Conservation (phyloP, 1,140 invertebrate genomes). For the Drosophila carrolli region DNA sequence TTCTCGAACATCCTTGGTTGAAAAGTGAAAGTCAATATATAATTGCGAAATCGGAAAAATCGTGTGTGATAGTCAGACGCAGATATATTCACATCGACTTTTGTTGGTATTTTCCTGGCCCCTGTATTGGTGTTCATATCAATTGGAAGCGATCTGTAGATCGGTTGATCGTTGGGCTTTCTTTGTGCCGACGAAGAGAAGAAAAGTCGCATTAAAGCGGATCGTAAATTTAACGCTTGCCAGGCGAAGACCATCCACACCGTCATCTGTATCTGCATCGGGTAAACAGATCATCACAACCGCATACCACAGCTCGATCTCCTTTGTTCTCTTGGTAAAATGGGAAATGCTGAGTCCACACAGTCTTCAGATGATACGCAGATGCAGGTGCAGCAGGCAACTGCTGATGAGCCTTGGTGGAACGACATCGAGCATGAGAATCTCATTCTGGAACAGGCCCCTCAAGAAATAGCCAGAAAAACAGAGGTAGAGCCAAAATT, state of each 20-base stretch:
- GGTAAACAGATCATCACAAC: constrained; percentile 51
- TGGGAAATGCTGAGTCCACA: constrained; percentile 69
- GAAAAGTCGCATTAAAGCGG: constrained; percentile 68
- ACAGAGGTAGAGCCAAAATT: not conserved
- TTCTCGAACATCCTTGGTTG: not conserved
- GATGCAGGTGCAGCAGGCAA: constrained; percentile 16
- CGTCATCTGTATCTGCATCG: constrained; percentile 26
- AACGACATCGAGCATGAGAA: constrained; percentile 77
- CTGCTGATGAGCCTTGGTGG: constrained; percentile 78
- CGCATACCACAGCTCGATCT: constrained; percentile 62
- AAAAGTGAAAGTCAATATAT: constrained; percentile 73
- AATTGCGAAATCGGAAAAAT: constrained; percentile 73
- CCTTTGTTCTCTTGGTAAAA: constrained; percentile 48
- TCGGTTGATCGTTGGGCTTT: constrained; percentile 20
- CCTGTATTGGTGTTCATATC: constrained; percentile 31
- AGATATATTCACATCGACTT: constrained; percentile 18
- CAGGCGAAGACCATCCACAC: constrained; percentile 48
- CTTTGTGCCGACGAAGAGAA: constrained; percentile 34
- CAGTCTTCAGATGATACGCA: constrained; percentile 49
- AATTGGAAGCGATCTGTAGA: constrained; percentile 26
- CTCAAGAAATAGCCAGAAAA: constrained; percentile 2
- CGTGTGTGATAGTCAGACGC: constrained; percentile 50
- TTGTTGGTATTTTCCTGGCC: constrained; percentile 15
- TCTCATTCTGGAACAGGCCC: constrained; percentile 64
- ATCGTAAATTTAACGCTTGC: constrained; percentile 58